Percentiles rank a stretch among this genome's conserved stretches.
Evolutionary conservation across 2,113 vertebrate species (phyloP).

Genomic region (Chamaetylas fuelleborni): DNA sequence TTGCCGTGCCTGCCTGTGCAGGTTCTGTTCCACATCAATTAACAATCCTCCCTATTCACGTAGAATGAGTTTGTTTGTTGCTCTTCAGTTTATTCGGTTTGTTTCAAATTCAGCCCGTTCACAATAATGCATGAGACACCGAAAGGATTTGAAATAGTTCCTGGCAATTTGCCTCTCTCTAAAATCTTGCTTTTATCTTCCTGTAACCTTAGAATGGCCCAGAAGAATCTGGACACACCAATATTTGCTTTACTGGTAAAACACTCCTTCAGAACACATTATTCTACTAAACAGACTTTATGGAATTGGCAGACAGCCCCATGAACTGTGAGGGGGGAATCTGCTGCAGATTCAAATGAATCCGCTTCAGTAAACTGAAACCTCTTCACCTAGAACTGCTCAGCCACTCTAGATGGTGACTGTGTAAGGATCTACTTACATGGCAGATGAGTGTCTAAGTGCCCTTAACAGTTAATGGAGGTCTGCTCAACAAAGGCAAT

Average conservation of each 20-base stretch:
- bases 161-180: background rate
- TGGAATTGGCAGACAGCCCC: background rate
- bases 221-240: background rate
- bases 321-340: background rate
- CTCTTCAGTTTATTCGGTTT: background rate
- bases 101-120: background rate
- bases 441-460: background rate
- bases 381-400: background rate
- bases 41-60: background rate
- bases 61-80: background rate
- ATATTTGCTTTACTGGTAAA: background rate
- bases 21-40: background rate
- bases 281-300: background rate
- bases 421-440: background rate
- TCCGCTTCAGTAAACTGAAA: background rate
- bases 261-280: background rate
- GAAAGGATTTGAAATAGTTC: background rate
- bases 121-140: background rate
- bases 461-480: background rate
- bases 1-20: background rate
- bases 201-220: background rate
- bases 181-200: background rate
- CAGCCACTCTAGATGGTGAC: background rate
- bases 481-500: background rate
- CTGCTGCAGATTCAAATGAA: background rate